Base-by-base conservation (phyloP, 2,888 invertebrate genomes). In the Octonoba sinensis region DNA sequence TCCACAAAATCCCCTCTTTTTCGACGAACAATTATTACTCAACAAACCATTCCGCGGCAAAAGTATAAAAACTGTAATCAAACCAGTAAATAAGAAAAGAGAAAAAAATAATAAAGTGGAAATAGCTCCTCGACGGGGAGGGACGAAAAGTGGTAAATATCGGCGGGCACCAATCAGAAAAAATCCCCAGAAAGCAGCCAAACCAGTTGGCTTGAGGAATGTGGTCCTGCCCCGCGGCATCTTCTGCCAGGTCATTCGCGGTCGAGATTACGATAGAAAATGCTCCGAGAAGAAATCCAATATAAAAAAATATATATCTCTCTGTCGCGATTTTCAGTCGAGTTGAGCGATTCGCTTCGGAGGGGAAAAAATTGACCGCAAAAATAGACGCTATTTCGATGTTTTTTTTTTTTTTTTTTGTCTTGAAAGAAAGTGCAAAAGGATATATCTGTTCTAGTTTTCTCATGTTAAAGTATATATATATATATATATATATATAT, bases 131-230 rank as follows among this genome's bases (percentile, higher is more conserved):
- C 20, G 44, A 49, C 13, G 24, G 65, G 65, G 66, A 49, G 46
- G 65, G 47, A 2, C n/a, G 20, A 56, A 56, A 56, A 56, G 20
- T 56, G 20, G 56, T 56, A 56, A 20, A 56, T 56, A 18, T 56
- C 56, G n/a, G n/a, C 20, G 56, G 56, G n/a, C n/a, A 20, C 67
- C 49, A 72, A 59, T 67, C 73, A 66, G 51, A 73, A 69, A 57
- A 47, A 60, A 65, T 36, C 24, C 46, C 71, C 49, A 62, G 71
- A 73, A 82, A 77, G 84, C 75, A 51, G 82, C 82, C 82, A 82
- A 70, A 77, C 84, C 77, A 69, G 84, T 84, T 74, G 46, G 59
- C 54, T 54, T 51, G 24, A 77, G 65, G 77, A 81, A 72, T 75
- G 81, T 69, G 62, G 76, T 71, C 54, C 46, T 24, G 57, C 65